A percentile compares a stretch with the other conserved stretches of the same genome.
Evolutionary conservation across 2,888 invertebrate genomes (phyloP).

Genomic region (Philaethria dido): DNA sequence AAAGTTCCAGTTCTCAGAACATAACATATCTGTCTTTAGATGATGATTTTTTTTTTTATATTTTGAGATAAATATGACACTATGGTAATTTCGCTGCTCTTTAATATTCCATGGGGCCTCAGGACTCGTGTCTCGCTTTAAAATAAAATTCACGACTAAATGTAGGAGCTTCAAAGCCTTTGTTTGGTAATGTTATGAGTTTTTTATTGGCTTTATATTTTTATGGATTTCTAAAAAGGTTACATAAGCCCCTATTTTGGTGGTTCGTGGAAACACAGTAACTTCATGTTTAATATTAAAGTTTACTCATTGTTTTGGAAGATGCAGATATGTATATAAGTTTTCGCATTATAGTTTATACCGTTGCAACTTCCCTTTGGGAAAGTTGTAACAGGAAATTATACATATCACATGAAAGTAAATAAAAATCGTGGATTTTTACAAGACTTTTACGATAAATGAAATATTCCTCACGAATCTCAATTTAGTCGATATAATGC

Average conservation of each 20-base stretch:
- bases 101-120: constrained; percentile 51
- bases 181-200: constrained; percentile 51
- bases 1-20: constrained; percentile 21
- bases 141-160: constrained; percentile 53
- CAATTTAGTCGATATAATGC: constrained; percentile 35
- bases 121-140: constrained; percentile 48
- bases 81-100: constrained; percentile 47
- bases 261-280: constrained; percentile 18
- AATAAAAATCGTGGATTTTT: constrained; percentile 30
- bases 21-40: constrained; percentile 7
- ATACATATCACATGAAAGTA: constrained; percentile 17
- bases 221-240: constrained; percentile 34
- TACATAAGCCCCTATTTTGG: constrained; percentile 17
- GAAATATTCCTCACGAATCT: constrained; percentile 38
- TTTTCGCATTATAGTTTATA: background rate
- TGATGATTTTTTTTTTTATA: constrained; percentile 7
- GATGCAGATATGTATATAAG: background rate
- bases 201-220: constrained; percentile 42
- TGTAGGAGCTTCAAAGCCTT: constrained; percentile 46
- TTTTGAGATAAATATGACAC: constrained; percentile 44
- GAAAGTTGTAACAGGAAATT: constrained; percentile 4
- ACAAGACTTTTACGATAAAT: constrained; percentile 36
- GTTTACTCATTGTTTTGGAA: background rate
- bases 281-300: background rate
- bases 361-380: background rate